Evolutionary conservation across 2,797 vertebrate genomes (phyloP).

Genomic region (Coreius guichenoti): DNA sequence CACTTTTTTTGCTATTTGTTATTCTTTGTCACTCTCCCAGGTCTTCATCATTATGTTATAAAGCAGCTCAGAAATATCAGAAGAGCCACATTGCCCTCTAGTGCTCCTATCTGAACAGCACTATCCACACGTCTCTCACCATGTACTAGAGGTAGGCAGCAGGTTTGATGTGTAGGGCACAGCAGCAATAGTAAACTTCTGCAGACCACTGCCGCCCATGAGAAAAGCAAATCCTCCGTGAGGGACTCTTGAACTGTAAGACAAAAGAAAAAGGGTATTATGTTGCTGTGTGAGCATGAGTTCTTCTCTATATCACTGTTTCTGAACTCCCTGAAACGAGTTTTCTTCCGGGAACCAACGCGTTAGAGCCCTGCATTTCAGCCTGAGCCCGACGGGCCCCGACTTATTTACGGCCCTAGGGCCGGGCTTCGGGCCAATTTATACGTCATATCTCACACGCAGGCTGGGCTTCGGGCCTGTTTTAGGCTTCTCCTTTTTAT

Average conservation of each 20-base stretch:
- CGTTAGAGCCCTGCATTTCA: too few relatives aligned
- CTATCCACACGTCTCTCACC: slow-evolving; percentile 76
- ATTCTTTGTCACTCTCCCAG: slow-evolving; percentile 3
- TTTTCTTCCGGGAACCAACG: background rate
- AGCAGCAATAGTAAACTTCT: slow-evolving; percentile 96
- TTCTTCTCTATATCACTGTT: background rate
- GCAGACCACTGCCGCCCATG: slow-evolving; percentile 95
- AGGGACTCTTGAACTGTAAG: slow-evolving; percentile 92
- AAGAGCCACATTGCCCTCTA: slow-evolving; percentile 73
- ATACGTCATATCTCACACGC: too few relatives aligned
- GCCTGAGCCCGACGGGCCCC: too few relatives aligned
- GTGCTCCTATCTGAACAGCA: slow-evolving; percentile 47
- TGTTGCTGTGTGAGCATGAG: background rate
- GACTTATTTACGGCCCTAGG: too few relatives aligned
- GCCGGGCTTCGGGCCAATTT: too few relatives aligned
- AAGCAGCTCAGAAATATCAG: background rate
- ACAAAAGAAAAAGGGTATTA: background rate
- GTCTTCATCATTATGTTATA: slow-evolving; percentile 24
- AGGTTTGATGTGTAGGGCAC: slow-evolving; percentile 94
- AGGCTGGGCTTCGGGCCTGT: too few relatives aligned
- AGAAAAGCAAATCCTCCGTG: slow-evolving; percentile 97
- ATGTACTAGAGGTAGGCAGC: slow-evolving; percentile 96
- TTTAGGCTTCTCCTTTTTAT: too few relatives aligned
- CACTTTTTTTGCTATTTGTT: slow-evolving; percentile 3
- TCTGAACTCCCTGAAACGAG: background rate